Base-by-base conservation (phyloP, 2,797 vertebrate species). In the Arctocebus calabarensis region DNA sequence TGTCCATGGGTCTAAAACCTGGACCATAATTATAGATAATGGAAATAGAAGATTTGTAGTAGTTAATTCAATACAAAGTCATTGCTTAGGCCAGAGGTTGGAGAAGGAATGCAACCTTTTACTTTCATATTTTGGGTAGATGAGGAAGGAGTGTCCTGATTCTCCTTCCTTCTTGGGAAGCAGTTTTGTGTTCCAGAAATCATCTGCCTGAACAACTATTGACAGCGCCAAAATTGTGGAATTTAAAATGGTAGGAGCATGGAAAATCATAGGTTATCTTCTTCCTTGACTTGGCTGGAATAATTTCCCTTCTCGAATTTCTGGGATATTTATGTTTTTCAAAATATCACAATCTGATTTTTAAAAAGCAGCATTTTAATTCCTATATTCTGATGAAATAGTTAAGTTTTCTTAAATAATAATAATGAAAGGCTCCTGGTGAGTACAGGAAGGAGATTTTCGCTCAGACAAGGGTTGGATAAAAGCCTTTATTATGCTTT, bases 371-470 rank as follows among this genome's bases (percentile, higher is more conserved):
- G 6, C 0, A 40, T 84, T 96, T 88, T 94, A 7, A 86, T 94
- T 86, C 88, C 37, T 55, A 84, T 88, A 92, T 88, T 84, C 96
- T 57, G 71, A 88, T 10, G 2, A 92, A 94, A 93, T 6, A 64
- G 48, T 88, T 64, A 85, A 97, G 93, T 81, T 11, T 64, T 77
- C 66, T 90, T 90, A 81, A 96, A 90, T 86, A 95, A 90, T 73
- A 75, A 96, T 10, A 86, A 87, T 2, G 66, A 95, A 73, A 95
- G 82, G 74, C 48, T 90, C 84, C 52, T 20, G 2, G 20, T 85
- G 91, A 94, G 91, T 75, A 77, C 83, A 87, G 97, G 90, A 81
- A 97, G 94, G 7, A 34, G 43, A 29, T 71, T 94, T 85, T 90
- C 83, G 59, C 74, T 93, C 81, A 94, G 92, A 88, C 12, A n/a